Evolutionary conservation across 2,113 vertebrate genomes (phyloP).

Genomic region (Anser cygnoides): DNA sequence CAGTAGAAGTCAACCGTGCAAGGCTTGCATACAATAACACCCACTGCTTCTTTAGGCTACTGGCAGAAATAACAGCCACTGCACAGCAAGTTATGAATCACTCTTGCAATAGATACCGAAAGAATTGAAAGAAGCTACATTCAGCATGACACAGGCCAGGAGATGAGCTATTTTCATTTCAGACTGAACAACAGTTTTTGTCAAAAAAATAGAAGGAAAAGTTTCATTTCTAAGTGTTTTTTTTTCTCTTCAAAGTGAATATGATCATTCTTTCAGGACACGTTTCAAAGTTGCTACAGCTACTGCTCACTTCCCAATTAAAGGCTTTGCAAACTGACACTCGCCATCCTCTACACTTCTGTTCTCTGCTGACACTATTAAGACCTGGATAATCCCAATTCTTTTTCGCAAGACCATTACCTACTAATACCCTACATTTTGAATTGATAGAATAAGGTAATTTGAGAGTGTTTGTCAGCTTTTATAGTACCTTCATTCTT

Average conservation of each 20-base stretch:
- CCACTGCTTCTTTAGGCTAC: background rate
- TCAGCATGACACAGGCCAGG: background rate
- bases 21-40: background rate
- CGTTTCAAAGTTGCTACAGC: background rate
- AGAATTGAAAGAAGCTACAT: background rate
- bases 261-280: rapidly evolving
- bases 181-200: background rate
- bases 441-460: background rate
- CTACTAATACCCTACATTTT: background rate
- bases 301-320: background rate
- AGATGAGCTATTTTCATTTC: background rate
- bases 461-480: background rate
- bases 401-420: background rate
- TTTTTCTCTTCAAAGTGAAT: background rate
- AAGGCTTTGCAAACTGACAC: background rate
- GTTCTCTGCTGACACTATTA: background rate
- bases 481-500: background rate
- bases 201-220: background rate
- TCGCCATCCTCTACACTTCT: background rate
- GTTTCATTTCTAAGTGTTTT: background rate
- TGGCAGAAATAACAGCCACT: background rate
- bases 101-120: background rate
- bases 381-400: background rate
- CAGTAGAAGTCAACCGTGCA: background rate
- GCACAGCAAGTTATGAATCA: background rate